Evolutionary conservation across 2,797 vertebrate genomes (phyloP).

Genomic region (Myotis myotis): DNA sequence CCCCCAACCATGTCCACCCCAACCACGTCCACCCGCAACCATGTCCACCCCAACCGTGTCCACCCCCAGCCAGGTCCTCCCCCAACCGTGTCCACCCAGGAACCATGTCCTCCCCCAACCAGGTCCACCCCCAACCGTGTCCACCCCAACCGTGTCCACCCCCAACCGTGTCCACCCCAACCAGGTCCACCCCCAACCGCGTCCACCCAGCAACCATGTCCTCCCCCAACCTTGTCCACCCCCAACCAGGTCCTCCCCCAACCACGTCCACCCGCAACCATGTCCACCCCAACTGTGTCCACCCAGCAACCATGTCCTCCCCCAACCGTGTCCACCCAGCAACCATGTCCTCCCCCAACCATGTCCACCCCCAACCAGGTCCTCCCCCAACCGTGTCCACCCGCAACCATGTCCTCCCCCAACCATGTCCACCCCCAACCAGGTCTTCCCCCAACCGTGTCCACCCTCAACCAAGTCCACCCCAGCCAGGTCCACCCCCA

Average conservation of each 20-base stretch:
- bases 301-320: neutral
- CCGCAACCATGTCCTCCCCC: neutral
- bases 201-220: neutral
- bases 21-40: too few species aligned
- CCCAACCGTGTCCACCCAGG: neutral
- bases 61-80: neutral
- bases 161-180: too few species aligned
- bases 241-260: too few species aligned
- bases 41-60: neutral
- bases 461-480: neutral
- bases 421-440: too few species aligned
- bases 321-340: neutral
- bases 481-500: too few species aligned
- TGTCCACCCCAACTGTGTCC: neutral
- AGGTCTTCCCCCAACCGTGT: neutral
- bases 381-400: neutral
- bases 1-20: too few species aligned
- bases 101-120: neutral
- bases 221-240: too few species aligned
- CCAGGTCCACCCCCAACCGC: too few species aligned
- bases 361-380: neutral
- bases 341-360: neutral
- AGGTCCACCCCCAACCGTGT: neutral
- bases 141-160: neutral
- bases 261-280: too few species aligned